These are phyloP conservation scores for Omphaloscelis lunosa DNA, from an alignment of 2,888 invertebrate species.

Conservation along the genomic window DNA sequence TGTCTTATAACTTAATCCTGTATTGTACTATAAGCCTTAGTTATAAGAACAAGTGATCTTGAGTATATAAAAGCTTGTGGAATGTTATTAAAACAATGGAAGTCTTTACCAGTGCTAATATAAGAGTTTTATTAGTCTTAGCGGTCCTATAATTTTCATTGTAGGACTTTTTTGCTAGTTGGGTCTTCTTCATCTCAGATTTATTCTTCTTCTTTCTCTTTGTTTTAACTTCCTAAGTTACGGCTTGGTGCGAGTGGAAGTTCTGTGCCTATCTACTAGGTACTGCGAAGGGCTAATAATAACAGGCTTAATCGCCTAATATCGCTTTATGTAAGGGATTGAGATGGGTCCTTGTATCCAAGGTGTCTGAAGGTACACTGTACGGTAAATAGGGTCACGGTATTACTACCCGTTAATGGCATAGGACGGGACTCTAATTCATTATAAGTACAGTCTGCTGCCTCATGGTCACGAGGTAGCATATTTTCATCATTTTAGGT, in stretches of 20 bases:
- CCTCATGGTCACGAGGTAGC: neutral
- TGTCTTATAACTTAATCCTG: no score
- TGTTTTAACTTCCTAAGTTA: neutral
- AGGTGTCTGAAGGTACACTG: conserved; percentile 39
- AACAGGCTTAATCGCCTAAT: conserved; percentile 59
- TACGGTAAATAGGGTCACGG: conserved; percentile 41
- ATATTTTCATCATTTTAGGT: neutral
- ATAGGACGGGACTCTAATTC: conserved; percentile 5
- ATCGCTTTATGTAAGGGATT: conserved; percentile 62
- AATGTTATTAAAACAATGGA: no score
- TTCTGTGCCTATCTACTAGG: conserved; percentile 19
- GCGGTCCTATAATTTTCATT: no score
- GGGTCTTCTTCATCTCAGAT: no score
- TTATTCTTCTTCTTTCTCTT: no score
- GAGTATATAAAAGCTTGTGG: no score
- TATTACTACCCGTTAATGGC: conserved; percentile 24
- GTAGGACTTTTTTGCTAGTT: no score
- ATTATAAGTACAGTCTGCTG: neutral
- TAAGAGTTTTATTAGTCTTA: no score
- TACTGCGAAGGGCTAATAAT: conserved; percentile 52
- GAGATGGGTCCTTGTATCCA: conserved; percentile 43
- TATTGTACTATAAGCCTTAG: no score
- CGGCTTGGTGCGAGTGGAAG: neutral
- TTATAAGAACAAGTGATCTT: no score
- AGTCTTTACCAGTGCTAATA: no score